phyloP scores from a whole-genome alignment of 2,888 invertebrate species.

The Glaucopsyche alexis region DNA sequence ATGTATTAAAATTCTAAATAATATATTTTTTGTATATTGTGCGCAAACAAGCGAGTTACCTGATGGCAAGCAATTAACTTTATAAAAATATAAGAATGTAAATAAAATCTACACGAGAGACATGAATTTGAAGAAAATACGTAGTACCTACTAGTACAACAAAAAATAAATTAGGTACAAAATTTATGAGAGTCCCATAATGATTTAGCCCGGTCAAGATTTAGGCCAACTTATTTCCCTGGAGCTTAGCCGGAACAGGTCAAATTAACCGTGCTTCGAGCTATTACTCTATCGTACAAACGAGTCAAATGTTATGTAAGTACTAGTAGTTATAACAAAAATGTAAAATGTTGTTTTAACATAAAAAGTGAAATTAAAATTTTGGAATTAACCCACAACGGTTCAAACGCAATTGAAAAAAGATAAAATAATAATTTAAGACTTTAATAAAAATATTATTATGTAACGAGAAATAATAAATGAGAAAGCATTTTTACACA shows the following conservation, averaged over 20 bases:
- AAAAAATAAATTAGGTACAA: background rate
- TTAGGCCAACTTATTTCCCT: slow-evolving; percentile 16
- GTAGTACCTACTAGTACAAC: background rate
- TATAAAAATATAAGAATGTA: too few species aligned
- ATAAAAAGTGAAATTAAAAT: background rate
- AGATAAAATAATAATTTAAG: too few species aligned
- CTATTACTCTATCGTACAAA: background rate
- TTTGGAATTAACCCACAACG: background rate
- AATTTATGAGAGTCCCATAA: slow-evolving; percentile 30
- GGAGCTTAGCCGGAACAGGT: background rate
- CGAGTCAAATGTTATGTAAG: background rate
- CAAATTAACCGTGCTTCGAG: slow-evolving; percentile 7
- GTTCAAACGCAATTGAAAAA: too few species aligned
- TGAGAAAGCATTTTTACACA: too few species aligned
- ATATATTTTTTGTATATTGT: too few species aligned
- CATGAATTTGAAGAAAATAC: background rate
- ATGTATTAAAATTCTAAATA: too few species aligned
- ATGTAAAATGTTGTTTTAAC: background rate
- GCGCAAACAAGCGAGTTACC: too few species aligned
- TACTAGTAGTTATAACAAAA: background rate
- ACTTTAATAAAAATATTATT: too few species aligned
- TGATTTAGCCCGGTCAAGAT: slow-evolving; percentile 25
- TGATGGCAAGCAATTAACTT: too few species aligned
- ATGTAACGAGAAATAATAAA: too few species aligned
- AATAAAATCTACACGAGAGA: too few species aligned